A percentile compares a stretch with the other conserved stretches of the same genome.
Conservation (phyloP, 2,797 vertebrate genomes). For the Falco rusticolus region DNA sequence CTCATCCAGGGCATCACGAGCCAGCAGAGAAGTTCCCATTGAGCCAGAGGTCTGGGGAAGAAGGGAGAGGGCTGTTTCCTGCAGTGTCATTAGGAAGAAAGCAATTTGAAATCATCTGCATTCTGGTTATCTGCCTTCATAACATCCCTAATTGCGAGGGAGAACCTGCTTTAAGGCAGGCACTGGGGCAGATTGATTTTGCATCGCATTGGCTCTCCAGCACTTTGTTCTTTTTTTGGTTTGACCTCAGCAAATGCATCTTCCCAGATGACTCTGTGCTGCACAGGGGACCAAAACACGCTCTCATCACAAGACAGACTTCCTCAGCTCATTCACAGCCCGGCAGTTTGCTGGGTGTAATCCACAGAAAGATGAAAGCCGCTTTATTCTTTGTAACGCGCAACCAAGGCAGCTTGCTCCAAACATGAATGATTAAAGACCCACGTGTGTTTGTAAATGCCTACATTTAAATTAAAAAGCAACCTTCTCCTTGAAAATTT, state of each 20-base stretch:
- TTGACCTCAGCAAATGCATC: not conserved
- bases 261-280: not conserved
- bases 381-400: not conserved
- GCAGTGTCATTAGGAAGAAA: not conserved
- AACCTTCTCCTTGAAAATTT: slow-evolving; percentile 21
- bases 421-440: slow-evolving; percentile 50
- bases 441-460: slow-evolving; percentile 14
- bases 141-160: not conserved
- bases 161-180: not conserved
- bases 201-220: accelerated
- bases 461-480: slow-evolving; percentile 56
- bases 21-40: not conserved
- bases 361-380: not conserved
- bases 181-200: not conserved
- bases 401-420: slow-evolving; percentile 7
- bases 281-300: accelerated
- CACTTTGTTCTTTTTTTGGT: not conserved
- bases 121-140: not conserved
- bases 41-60: not conserved
- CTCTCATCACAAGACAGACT: not conserved
- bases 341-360: not conserved
- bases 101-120: not conserved
- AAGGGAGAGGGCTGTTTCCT: not conserved
- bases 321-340: not conserved
- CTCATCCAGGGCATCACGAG: not conserved